Evolutionary conservation across 2,113 vertebrate genomes (phyloP).

Genomic region (Pitta sordida): DNA sequence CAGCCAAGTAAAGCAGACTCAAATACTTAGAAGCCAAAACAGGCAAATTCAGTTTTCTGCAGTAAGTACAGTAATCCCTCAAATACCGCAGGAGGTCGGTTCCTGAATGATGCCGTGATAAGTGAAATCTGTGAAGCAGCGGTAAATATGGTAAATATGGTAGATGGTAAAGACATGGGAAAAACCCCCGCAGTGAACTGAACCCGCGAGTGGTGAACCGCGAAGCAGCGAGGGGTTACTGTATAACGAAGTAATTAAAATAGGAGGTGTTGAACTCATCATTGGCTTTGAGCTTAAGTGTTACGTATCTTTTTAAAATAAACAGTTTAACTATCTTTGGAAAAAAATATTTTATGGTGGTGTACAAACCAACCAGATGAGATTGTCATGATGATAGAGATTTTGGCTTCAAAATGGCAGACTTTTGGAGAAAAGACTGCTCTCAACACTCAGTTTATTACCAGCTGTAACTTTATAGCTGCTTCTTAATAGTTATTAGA

Average conservation of each 20-base stretch:
- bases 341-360: neutral
- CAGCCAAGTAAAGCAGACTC: neutral
- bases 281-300: neutral
- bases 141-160: too few species aligned
- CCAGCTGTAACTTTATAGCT: neutral
- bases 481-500: neutral
- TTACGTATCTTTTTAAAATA: neutral
- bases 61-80: too few species aligned
- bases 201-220: too few species aligned
- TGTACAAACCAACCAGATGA: neutral
- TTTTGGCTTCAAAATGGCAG: neutral
- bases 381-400: neutral
- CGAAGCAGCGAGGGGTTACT: too few species aligned
- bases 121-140: too few species aligned
- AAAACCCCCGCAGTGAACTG: too few species aligned
- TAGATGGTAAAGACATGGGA: too few species aligned
- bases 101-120: too few species aligned
- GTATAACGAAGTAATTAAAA: neutral
- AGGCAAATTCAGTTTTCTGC: neutral
- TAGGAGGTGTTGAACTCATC: neutral
- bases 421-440: neutral
- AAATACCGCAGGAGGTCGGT: too few species aligned
- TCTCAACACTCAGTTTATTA: neutral
- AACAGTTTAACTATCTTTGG: neutral
- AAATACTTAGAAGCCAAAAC: neutral